A percentile compares a stretch with the other conserved stretches of the same genome.
Evolutionary conservation across 2,113 vertebrate genomes (phyloP).

Genomic region (human (Homo sapiens)): GRCh38 chr3:77358501-77359000

Average conservation of each 20-base stretch:
- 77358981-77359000: not conserved
- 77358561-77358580: not conserved
- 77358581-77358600: not conserved
- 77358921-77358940: not conserved
- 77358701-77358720: not conserved
- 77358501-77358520: not conserved
- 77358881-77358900: not conserved
- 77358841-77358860: slow-evolving; percentile 23
- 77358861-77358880: not conserved
- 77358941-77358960: not conserved
- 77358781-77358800: not conserved
- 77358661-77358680: not conserved
- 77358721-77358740: not conserved
- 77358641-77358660: not conserved
- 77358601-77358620: not conserved
- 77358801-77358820: not conserved
- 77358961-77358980: not conserved
- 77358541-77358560: not conserved
- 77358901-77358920: not conserved
- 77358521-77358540: not conserved
- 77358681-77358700: not conserved
- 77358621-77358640: not conserved
- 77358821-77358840: not conserved
- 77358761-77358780: not conserved
- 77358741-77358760: not conserved